Percentiles rank a stretch among this genome's conserved stretches.
phyloP scores from a whole-genome alignment of 2,113 vertebrate species.

The Bos taurus region DNA sequence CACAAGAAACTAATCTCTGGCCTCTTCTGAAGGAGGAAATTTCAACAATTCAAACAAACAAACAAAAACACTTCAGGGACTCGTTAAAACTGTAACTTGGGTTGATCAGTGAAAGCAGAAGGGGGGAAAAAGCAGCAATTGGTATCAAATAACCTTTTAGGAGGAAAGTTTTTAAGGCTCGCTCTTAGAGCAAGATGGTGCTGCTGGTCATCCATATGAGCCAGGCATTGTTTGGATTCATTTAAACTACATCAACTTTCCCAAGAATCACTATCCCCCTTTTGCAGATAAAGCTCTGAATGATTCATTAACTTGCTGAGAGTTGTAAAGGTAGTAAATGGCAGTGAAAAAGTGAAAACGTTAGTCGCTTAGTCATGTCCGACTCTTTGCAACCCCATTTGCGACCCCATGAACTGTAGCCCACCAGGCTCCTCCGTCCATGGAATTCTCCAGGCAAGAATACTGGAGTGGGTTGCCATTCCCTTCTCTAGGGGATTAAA shows the following conservation, averaged over 20 bases:
- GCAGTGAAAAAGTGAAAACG: not conserved
- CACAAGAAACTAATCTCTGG: not conserved
- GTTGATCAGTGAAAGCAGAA: not conserved
- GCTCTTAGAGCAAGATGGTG: not conserved
- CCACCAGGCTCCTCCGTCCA: not conserved
- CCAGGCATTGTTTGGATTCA: not conserved
- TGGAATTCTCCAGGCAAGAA: not conserved
- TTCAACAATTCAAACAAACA: not conserved
- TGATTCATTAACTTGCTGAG: not conserved
- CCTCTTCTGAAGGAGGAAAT: not conserved
- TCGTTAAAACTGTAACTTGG: not conserved
- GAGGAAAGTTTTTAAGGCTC: not conserved
- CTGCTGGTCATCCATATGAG: not conserved
- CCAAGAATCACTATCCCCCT: not conserved
- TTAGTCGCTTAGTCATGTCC: not conserved
- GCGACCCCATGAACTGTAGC: not conserved
- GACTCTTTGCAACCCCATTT: not conserved
- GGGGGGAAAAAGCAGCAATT: not conserved
- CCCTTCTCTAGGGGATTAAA: not conserved
- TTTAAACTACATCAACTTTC: not conserved
- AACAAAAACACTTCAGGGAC: not conserved
- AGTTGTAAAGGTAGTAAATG: not conserved
- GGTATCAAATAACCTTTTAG: not conserved
- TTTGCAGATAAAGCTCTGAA: not conserved
- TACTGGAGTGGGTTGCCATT: not conserved